Base-by-base conservation (phyloP, 2,888 invertebrate species). In the Folsomia candida region DNA sequence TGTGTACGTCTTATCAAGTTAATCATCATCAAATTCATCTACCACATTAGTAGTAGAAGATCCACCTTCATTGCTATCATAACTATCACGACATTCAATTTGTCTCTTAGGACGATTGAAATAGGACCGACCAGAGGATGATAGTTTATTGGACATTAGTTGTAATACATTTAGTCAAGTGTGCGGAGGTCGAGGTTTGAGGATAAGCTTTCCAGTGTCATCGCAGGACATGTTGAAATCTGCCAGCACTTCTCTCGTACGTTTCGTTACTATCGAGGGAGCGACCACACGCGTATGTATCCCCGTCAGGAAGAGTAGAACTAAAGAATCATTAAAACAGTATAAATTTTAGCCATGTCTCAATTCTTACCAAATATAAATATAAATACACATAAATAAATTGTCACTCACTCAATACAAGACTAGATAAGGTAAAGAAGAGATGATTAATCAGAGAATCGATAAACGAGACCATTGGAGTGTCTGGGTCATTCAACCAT, bases 191-290 rank as follows among this genome's bases (percentile, higher is more conserved):
- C 94, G 85, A 1, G 96, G 97, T 83, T 94, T 94, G 47, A 97
- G 85, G 81, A 97, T 97, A 63, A 97, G 86, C 85, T 96, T 96
- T 70, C 97, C 97, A 29, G 94, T 94, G 82, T 97, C 96, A 82
- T 97, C 97, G 84, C 97, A 97, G 26, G 95, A 95, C 96, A 97
- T 97, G 84, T 97, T 97, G 84, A 96, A 97, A 84, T 97, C 97
- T 58, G 91, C 90, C 67, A 97, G 87, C 1, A 97, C 96, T 65
- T 89, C 89, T 71, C 97, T 87, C 59, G 95, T 94, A 76, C 97
- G 87, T 0, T 94, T 91, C 0, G 96, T 95, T 80, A 97, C 94
- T 77, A 97, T 97, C 80, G 94, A 94, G 0, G 97, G 96, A 2
- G 97, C 97, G 76, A 98, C 94, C 14, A 98, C 97, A 82, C 95